phyloP scores from a whole-genome alignment of 2,797 vertebrate genomes.

The Merluccius polli region DNA sequence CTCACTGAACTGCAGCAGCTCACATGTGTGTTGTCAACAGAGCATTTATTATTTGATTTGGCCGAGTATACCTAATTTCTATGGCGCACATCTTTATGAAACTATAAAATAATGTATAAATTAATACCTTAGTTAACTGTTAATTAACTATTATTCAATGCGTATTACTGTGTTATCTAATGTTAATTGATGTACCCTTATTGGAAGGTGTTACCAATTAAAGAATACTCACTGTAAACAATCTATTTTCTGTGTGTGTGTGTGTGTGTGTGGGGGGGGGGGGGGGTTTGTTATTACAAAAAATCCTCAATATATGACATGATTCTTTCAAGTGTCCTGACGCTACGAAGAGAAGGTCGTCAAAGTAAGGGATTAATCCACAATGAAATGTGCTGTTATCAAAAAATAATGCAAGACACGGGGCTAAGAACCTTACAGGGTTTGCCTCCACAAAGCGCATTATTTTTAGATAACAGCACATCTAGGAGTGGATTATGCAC shows the following conservation, averaged over 20 bases:
- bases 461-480: neutral
- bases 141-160: too few species aligned
- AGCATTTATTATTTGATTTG: too few species aligned
- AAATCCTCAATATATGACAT: neutral
- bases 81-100: too few species aligned
- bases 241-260: constrained; percentile 44
- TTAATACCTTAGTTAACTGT: too few species aligned
- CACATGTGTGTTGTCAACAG: too few species aligned
- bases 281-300: neutral
- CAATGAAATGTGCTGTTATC: neutral
- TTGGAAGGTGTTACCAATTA: too few species aligned
- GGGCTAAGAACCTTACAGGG: neutral
- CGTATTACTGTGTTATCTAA: too few species aligned
- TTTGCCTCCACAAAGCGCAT: neutral
- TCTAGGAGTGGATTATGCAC: neutral
- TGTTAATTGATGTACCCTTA: too few species aligned
- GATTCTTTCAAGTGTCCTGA: neutral
- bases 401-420: neutral
- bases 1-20: too few species aligned
- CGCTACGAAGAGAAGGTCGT: neutral
- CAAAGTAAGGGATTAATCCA: neutral
- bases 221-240: constrained; percentile 53
- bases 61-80: too few species aligned
- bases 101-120: too few species aligned
- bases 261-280: neutral